Percentiles rank a stretch among this genome's conserved stretches.
Evolutionary conservation across 2,888 invertebrate genomes (phyloP).

Genomic region (Prosopocoilus inquinatus): DNA sequence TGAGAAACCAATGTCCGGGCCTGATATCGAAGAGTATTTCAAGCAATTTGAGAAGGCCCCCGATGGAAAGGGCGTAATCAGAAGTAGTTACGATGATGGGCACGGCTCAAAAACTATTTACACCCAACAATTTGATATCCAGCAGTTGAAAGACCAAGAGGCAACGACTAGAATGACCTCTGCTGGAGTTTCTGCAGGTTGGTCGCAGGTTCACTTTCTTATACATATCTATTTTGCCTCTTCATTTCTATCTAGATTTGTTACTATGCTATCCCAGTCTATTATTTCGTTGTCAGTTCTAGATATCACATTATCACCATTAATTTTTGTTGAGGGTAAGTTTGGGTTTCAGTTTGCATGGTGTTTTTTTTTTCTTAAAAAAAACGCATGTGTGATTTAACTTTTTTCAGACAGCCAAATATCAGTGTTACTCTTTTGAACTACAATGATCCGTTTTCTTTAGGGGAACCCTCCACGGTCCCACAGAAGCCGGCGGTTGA

Average conservation of each 20-base stretch:
- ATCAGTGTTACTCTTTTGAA: too few species aligned
- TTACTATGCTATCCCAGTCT: slow-evolving; percentile 12
- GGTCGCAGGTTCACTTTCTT: slow-evolving; percentile 19
- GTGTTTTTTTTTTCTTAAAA: slow-evolving; percentile 12
- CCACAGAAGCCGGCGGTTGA: slow-evolving; percentile 13
- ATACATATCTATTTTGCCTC: background rate
- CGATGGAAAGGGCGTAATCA: slow-evolving; percentile 33
- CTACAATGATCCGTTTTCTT: background rate
- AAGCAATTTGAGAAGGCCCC: slow-evolving; percentile 30
- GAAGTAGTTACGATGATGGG: slow-evolving; percentile 35
- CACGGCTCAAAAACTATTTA: slow-evolving; percentile 41
- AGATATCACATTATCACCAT: slow-evolving; percentile 23
- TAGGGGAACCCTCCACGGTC: slow-evolving; percentile 25
- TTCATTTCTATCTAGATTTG: background rate
- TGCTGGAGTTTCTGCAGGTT: slow-evolving; percentile 36
- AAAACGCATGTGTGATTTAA: background rate
- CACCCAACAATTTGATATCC: slow-evolving; percentile 40
- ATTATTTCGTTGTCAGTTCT: slow-evolving; percentile 22
- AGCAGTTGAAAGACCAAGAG: slow-evolving; percentile 14
- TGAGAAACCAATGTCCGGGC: slow-evolving; percentile 24
- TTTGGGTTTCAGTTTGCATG: slow-evolving; percentile 28
- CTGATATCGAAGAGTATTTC: slow-evolving; percentile 42
- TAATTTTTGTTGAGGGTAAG: slow-evolving; percentile 27
- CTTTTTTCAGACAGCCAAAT: too few species aligned
- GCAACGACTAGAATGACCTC: background rate